Conservation (phyloP, 35 echinoderm and acorn worm genomes). For the Hemicentrotus pulcherrimus region DNA sequence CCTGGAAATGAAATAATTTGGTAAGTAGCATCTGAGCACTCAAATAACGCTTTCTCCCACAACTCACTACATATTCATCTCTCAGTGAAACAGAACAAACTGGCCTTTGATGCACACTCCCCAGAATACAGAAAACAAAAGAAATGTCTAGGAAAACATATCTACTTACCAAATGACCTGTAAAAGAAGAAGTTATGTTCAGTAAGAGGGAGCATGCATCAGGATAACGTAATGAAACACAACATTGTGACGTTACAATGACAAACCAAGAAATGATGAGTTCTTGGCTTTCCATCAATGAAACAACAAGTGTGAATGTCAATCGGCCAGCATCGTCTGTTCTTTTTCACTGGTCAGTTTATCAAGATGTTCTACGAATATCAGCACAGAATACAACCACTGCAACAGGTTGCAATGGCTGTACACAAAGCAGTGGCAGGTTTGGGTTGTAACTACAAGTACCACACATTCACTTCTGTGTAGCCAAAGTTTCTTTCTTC, state of each 20-base stretch:
- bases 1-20: neutral
- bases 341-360: neutral
- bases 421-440: slow-evolving; percentile 49
- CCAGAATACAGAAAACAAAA: neutral
- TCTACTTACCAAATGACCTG: slow-evolving; percentile 30
- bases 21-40: neutral
- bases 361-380: slow-evolving; percentile 44
- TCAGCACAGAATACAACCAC: slow-evolving; percentile 33
- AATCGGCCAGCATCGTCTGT: neutral
- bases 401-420: slow-evolving; percentile 1
- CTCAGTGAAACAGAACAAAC: neutral
- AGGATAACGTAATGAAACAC: neutral
- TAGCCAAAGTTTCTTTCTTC: neutral
- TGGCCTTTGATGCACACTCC: slow-evolving; percentile 46
- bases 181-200: neutral
- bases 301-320: neutral
- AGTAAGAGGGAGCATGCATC: slow-evolving; percentile 49
- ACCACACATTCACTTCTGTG: neutral
- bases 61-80: neutral
- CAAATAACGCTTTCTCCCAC: neutral
- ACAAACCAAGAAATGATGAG: slow-evolving; percentile 28
- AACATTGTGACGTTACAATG: neutral
- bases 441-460: neutral
- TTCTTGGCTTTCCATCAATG: slow-evolving; percentile 17
- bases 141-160: neutral